Base-by-base conservation (phyloP, 1,140 invertebrate species). In the Proctacanthus coquilletti region DNA sequence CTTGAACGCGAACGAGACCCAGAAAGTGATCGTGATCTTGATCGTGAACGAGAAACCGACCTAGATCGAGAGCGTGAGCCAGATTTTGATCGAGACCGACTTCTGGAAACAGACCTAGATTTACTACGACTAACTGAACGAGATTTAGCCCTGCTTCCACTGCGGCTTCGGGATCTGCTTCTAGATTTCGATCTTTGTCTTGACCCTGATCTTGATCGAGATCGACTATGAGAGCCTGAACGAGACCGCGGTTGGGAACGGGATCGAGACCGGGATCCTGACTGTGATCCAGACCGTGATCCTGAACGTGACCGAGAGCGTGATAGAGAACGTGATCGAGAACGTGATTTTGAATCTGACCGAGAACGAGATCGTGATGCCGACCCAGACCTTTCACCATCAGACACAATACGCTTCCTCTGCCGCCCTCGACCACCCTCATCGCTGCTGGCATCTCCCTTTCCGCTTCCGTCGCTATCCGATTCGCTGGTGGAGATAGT, bases 401-500 rank as follows among this genome's bases (percentile, higher is more conserved):
- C 65, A 0, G 66, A 70, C 2, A 43, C 50, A 31, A 69, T 68
- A 51, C 49, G 34, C 45, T 48, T 39, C n/a, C n/a, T n/a, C 45
- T 57, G 51, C 42, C 60, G 44, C 43, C 56, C 61, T 34, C 51
- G 56, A 31, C 56, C 56, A 1, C 50, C 46, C 20, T 50, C 63
- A 45, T 63, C 60, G 27, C 65, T 70, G 39, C 63, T 63, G 18
- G 66, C 72, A n/a, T n/a, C n/a, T 38, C 69, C 70, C 39, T 71
- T 71, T 44, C 69, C 69, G 5, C 68, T 69, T 45, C 66, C 36
- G 47, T 89, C 85, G 34, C 83, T 87, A 35, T 92, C 86, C 1
- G 84, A 88, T 51, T 93, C 88, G 48, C 84, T 89, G 0, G 88
- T 92, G 0, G 91, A 95, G 40, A 96, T 94, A 1, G 86, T 91